Percentiles rank a stretch among this genome's conserved stretches.
Evolutionary conservation across 2,888 invertebrate genomes (phyloP).

Genomic region (Orthosia gracilis): DNA sequence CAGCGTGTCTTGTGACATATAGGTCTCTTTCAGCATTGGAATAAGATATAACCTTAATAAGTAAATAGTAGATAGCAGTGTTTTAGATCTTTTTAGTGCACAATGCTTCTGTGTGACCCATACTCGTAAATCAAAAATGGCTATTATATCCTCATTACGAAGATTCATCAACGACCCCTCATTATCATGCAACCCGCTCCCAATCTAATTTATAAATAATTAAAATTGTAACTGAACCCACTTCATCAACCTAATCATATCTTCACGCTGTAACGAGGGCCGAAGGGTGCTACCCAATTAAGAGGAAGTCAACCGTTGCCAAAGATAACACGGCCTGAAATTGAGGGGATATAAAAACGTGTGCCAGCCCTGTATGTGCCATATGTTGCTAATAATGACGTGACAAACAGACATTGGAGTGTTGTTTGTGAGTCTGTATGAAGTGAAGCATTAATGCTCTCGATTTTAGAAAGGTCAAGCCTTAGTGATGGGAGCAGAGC

Average conservation of each 20-base stretch:
- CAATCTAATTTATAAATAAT: conserved; percentile 43
- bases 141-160: neutral
- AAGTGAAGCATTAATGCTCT: neutral
- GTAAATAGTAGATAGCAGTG: too few relatives aligned
- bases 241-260: conserved; percentile 57
- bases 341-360: conserved; percentile 49
- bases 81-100: too few relatives aligned
- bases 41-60: too few relatives aligned
- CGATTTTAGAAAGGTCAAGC: too few relatives aligned
- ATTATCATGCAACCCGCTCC: neutral
- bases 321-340: conserved; percentile 64
- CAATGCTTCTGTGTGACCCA: too few relatives aligned
- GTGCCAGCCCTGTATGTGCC: conserved; percentile 27
- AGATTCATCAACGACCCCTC: neutral
- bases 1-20: too few relatives aligned
- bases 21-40: too few relatives aligned
- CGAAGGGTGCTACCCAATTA: conserved; percentile 72
- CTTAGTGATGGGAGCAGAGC: too few relatives aligned
- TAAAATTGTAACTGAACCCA: conserved; percentile 53
- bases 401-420: conserved; percentile 12
- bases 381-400: conserved; percentile 53
- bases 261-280: conserved; percentile 53
- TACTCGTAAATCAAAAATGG: neutral
- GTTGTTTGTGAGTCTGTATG: conserved; percentile 17
- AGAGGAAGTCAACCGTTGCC: conserved; percentile 71